A percentile compares a stretch with the other conserved stretches of the same genome.
Evolutionary conservation across 2,888 invertebrate species (phyloP).

Genomic region (Drosophila atroscutellata): DNA sequence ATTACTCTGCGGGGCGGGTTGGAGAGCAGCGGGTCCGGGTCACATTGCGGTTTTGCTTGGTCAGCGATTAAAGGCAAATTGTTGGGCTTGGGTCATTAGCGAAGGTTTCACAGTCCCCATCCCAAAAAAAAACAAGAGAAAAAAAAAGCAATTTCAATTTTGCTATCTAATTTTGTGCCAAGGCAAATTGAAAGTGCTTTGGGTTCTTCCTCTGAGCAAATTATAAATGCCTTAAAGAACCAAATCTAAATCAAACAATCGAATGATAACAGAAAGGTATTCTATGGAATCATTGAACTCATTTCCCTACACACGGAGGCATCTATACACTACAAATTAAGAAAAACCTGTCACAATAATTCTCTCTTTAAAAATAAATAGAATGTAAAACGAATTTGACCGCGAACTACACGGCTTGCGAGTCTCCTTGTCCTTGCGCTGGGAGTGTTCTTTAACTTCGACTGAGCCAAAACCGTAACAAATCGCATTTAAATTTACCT

Average conservation of each 20-base stretch:
- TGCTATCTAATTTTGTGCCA: conserved; percentile 5
- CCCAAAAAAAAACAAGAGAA: neutral
- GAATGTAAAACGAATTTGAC: conserved; percentile 25
- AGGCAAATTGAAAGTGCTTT: conserved; percentile 21
- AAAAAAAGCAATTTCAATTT: conserved; percentile 36
- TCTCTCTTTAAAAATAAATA: conserved; percentile 18
- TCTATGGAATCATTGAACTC: conserved; percentile 5
- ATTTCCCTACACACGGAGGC: neutral
- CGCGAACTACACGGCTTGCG: conserved; percentile 34
- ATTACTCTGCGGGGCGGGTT: conserved; percentile 26
- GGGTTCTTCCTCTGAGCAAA: neutral
- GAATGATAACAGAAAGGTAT: conserved; percentile 11
- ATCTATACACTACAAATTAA: conserved; percentile 46
- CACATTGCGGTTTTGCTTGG: conserved; percentile 39
- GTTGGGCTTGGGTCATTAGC: conserved; percentile 53
- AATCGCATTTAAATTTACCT: conserved; percentile 83
- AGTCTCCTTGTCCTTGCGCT: neutral
- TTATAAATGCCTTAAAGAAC: neutral
- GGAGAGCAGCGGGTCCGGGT: neutral
- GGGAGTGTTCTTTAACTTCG: conserved; percentile 60
- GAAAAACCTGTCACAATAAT: conserved; percentile 73
- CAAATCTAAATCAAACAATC: neutral
- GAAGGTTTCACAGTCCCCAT: conserved; percentile 12
- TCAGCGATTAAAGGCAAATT: conserved; percentile 54
- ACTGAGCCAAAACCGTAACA: conserved; percentile 80